Percentiles rank a stretch among this genome's conserved stretches.
phyloP scores from a whole-genome alignment of 1,140 invertebrate genomes.

The Hermatobates lingyangjiaoensis region DNA sequence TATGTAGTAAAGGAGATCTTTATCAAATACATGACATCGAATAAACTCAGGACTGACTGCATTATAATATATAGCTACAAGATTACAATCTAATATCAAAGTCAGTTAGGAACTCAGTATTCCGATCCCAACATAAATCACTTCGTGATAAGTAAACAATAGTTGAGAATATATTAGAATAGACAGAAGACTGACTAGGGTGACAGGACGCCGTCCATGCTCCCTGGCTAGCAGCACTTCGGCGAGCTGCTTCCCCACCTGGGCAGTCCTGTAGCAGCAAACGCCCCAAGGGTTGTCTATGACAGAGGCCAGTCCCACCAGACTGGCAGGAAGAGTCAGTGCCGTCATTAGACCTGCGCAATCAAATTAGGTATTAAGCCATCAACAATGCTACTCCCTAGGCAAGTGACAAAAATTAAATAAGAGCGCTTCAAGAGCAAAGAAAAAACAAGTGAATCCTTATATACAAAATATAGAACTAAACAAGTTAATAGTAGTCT shows the following conservation, averaged over 20 bases:
- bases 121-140: too few species aligned
- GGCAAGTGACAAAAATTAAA: neutral
- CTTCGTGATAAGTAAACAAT: too few species aligned
- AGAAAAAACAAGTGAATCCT: neutral
- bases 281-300: slow-evolving; percentile 63
- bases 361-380: neutral
- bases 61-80: too few species aligned
- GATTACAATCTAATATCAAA: too few species aligned
- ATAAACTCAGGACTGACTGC: too few species aligned
- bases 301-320: slow-evolving; percentile 39
- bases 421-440: neutral
- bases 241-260: slow-evolving; percentile 47
- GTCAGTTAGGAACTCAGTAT: too few species aligned
- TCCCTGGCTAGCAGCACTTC: slow-evolving; percentile 39
- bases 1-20: too few species aligned
- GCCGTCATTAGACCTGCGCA: slow-evolving; percentile 38
- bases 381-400: neutral
- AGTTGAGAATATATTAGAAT: too few species aligned
- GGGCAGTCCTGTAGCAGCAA: slow-evolving; percentile 38
- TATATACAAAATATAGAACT: too few species aligned
- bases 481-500: too few species aligned
- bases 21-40: too few species aligned
- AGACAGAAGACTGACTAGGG: too few species aligned
- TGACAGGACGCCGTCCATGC: slow-evolving; percentile 50
- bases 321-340: slow-evolving; percentile 45